These are phyloP conservation scores for Cremastinae sp. DNA, from an alignment of 2,888 invertebrate species.

Conservation along the genomic window DNA sequence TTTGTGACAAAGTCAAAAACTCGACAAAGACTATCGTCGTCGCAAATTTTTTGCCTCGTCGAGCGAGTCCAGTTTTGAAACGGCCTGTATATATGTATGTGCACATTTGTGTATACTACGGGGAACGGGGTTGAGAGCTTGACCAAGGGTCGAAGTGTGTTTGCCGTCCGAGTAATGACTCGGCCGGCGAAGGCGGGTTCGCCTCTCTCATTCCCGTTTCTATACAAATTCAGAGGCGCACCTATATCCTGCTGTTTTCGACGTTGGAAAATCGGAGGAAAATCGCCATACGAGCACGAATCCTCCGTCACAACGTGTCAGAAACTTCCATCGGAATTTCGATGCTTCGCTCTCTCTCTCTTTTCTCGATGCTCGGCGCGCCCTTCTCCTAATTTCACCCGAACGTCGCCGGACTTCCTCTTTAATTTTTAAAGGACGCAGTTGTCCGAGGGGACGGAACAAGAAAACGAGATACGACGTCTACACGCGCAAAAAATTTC, in stretches of 20 bases:
- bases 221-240: conserved; percentile 2
- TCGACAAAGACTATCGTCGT: neutral
- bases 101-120: conserved; percentile 45
- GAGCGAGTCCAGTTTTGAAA: no score
- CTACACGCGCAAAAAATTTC: conserved; percentile 44
- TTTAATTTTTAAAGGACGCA: conserved; percentile 54
- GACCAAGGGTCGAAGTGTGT: conserved; percentile 79
- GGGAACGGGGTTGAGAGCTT: conserved; percentile 68
- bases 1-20: no score
- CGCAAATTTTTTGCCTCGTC: no score
- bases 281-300: conserved; percentile 78
- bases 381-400: conserved; percentile 61
- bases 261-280: conserved; percentile 66
- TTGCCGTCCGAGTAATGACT: conserved; percentile 80
- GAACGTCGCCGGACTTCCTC: conserved; percentile 61
- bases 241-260: conserved; percentile 47
- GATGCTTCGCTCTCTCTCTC: no score
- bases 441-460: conserved; percentile 3
- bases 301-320: conserved; percentile 55
- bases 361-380: conserved; percentile 16
- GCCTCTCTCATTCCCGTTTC: conserved; percentile 65
- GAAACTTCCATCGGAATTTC: conserved; percentile 54
- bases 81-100: conserved; percentile 7
- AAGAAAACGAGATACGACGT: conserved; percentile 10
- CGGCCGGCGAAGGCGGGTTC: conserved; percentile 66